phyloP scores from a whole-genome alignment of 1,140 invertebrate genomes.

The Hycleus phaleratus region DNA sequence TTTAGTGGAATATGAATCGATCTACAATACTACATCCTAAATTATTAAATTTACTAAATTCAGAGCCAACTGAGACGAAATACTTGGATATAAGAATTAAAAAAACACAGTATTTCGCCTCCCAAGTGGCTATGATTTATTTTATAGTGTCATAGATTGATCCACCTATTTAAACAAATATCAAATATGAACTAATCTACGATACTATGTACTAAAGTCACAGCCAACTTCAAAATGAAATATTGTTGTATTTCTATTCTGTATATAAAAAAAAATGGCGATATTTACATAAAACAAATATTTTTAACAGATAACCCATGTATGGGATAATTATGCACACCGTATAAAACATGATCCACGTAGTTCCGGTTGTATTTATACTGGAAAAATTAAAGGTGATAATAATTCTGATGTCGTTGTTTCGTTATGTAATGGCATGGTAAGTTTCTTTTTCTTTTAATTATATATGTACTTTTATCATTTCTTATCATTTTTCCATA shows the following conservation, averaged over 20 bases:
- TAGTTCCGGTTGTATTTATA: conserved; percentile 59
- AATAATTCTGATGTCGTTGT: conserved; percentile 56
- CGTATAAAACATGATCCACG: conserved; percentile 37
- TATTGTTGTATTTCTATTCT: not conserved
- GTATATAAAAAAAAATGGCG: not conserved
- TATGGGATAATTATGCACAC: conserved; percentile 47
- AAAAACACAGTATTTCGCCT: not conserved
- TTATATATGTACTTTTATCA: too few species aligned
- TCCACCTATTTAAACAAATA: too few species aligned
- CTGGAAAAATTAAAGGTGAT: conserved; percentile 59
- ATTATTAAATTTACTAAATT: too few species aligned
- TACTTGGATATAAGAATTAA: not conserved
- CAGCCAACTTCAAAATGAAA: not conserved
- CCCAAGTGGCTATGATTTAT: too few species aligned
- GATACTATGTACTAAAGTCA: not conserved
- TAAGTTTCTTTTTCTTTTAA: conserved; percentile 42
- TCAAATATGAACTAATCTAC: too few species aligned
- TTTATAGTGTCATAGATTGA: too few species aligned
- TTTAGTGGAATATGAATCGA: too few species aligned
- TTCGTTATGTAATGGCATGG: conserved; percentile 71
- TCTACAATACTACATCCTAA: too few species aligned
- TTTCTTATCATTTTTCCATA: too few species aligned
- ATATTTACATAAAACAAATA: not conserved
- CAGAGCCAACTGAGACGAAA: too few species aligned
- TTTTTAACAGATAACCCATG: conserved; percentile 48